These are phyloP conservation scores for Hydrolagus colliei DNA, from an alignment of 2,797 vertebrate species.

Conservation along the genomic window DNA sequence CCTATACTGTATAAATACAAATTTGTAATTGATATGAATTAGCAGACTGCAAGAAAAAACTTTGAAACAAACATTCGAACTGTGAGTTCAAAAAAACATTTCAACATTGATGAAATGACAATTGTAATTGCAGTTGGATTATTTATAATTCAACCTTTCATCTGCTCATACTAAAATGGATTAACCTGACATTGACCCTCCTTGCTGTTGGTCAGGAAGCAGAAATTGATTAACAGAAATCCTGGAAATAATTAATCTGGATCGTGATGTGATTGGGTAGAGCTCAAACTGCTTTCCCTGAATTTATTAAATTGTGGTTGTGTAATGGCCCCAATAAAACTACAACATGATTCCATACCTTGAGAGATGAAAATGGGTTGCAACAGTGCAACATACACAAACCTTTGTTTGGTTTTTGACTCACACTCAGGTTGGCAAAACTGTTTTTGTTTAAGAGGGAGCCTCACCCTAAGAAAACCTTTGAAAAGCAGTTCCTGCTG, in stretches of 20 bases:
- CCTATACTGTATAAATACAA: not conserved
- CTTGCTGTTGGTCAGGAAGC: slow-evolving; percentile 1
- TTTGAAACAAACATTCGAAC: not conserved
- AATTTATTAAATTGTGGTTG: slow-evolving; percentile 10
- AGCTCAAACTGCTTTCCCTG: not conserved
- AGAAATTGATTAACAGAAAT: not conserved
- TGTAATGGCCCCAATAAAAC: not conserved
- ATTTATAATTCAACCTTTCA: slow-evolving; percentile 17
- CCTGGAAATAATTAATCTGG: slow-evolving; percentile 20
- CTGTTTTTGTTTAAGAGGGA: not conserved
- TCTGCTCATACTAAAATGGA: slow-evolving; percentile 10
- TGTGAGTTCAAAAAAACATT: not conserved
- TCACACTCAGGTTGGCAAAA: too few species aligned
- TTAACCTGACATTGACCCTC: slow-evolving; percentile 24
- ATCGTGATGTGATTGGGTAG: not conserved
- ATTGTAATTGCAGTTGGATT: slow-evolving; percentile 2
- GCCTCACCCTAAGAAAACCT: not conserved
- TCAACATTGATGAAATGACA: slow-evolving; percentile 12
- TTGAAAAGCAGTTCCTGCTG: not conserved
- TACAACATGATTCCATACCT: not conserved
- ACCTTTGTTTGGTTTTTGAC: not conserved
- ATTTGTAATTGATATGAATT: not conserved
- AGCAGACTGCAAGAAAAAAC: not conserved
- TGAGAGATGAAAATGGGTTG: not conserved
- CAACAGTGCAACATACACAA: not conserved